Evolutionary conservation across 2,888 invertebrate species (phyloP).

Genomic region (Eucera pruinosa): DNA sequence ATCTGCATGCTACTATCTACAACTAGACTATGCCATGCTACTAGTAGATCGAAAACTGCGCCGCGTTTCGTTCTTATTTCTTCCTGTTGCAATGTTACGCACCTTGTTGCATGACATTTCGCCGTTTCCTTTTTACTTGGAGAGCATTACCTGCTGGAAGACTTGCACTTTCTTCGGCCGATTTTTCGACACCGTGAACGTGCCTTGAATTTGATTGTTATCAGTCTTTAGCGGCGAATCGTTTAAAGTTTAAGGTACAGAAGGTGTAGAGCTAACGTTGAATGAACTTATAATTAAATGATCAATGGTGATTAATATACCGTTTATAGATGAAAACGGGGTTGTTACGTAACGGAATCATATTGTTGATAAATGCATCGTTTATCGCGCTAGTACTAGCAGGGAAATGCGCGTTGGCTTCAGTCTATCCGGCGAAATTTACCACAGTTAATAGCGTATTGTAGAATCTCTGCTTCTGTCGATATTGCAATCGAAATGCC

Average conservation of each 20-base stretch:
- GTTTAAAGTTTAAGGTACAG: neutral
- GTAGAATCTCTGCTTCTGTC: neutral
- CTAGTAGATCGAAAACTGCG: neutral
- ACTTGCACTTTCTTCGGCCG: slow-evolving; percentile 21
- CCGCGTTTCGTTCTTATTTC: neutral
- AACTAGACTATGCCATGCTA: neutral
- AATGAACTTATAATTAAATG: slow-evolving; percentile 17
- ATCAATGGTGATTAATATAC: neutral
- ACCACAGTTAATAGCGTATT: slow-evolving; percentile 2
- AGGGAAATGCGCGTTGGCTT: neutral
- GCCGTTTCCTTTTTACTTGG: neutral
- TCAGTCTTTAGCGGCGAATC: neutral
- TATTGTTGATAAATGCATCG: slow-evolving; percentile 2
- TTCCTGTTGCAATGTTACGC: too few species aligned
- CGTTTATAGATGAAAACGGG: slow-evolving; percentile 17
- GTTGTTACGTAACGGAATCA: slow-evolving; percentile 20
- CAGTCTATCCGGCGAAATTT: slow-evolving; percentile 3
- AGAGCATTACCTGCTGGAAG: too few species aligned
- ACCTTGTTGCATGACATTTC: neutral
- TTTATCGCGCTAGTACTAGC: neutral
- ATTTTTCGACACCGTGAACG: slow-evolving; percentile 23
- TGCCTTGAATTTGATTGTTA: slow-evolving; percentile 14
- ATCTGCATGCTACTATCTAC: slow-evolving; percentile 19
- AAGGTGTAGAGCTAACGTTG: neutral
- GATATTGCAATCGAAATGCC: slow-evolving; percentile 15